These are phyloP conservation scores for Chrysopilus asiliformis DNA, from an alignment of 2,888 invertebrate species.

Conservation along the genomic window DNA sequence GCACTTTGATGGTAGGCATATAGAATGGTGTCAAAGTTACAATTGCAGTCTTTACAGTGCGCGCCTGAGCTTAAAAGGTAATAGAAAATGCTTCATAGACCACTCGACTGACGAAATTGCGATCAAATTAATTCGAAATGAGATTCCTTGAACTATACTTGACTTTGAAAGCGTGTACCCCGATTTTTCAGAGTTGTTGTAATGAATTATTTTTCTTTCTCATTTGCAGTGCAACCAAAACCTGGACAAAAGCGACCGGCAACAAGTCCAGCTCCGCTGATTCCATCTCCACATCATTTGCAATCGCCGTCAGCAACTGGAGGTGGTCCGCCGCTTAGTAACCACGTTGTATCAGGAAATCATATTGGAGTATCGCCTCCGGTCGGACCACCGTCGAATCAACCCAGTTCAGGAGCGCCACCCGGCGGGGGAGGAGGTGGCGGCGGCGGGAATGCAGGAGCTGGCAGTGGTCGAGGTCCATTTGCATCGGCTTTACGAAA, in stretches of 20 bases:
- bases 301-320: slow-evolving; percentile 25
- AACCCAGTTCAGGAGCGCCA: slow-evolving; percentile 17
- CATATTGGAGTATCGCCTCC: slow-evolving; percentile 24
- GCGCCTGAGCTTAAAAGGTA: no score
- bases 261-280: slow-evolving; percentile 33
- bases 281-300: slow-evolving; percentile 31
- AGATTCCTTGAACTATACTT: no score
- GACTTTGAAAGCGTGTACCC: no score
- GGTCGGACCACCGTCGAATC: slow-evolving; percentile 8
- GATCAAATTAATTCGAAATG: no score
- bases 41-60: no score
- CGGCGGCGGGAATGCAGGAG: slow-evolving; percentile 5
- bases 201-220: slow-evolving; percentile 1
- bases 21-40: no score
- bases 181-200: background rate
- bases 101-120: no score
- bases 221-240: slow-evolving; percentile 33
- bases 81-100: no score
- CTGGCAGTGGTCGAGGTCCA: slow-evolving; percentile 46
- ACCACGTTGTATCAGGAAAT: slow-evolving; percentile 27
- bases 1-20: no score
- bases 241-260: slow-evolving; percentile 34
- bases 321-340: slow-evolving; percentile 17
- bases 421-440: slow-evolving; percentile 9
- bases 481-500: slow-evolving; percentile 86